These are phyloP conservation scores for Notodonta dromedarius DNA, from an alignment of 2,888 invertebrate species.

Conservation along the genomic window DNA sequence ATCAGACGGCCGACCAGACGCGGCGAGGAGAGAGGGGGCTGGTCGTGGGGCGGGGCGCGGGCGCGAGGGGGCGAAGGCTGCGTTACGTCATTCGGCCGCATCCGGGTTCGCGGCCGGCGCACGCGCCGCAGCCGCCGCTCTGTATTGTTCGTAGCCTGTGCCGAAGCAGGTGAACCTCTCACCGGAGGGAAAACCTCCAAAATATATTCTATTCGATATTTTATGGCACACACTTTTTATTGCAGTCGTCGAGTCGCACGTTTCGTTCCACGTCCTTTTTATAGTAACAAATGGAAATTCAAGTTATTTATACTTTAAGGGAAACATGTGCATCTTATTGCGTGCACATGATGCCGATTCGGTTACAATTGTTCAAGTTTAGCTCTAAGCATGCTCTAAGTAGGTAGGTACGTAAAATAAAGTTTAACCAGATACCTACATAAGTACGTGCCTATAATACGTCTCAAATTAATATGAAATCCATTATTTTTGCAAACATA, in stretches of 20 bases:
- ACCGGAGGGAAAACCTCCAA: constrained; percentile 3
- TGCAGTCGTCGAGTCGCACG: background rate
- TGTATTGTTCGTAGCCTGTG: constrained; percentile 43
- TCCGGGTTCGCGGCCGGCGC: constrained; percentile 82
- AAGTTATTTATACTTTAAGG: background rate
- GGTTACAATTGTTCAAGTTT: background rate
- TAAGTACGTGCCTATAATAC: no score
- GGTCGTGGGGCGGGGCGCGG: constrained; percentile 30
- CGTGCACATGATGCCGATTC: background rate
- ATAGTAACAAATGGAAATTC: background rate
- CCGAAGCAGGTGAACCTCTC: constrained; percentile 28
- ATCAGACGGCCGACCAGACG: constrained; percentile 77
- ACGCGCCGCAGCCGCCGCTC: constrained; percentile 58
- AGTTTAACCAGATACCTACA: no score
- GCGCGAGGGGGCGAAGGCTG: constrained; percentile 61
- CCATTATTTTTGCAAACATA: no score
- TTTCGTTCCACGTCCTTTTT: background rate
- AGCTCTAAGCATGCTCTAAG: no score
- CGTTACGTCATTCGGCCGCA: constrained; percentile 76
- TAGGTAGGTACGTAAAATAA: no score
- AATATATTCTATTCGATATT: constrained; percentile 3
- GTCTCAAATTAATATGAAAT: no score
- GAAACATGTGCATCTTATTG: background rate
- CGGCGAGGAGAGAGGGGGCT: constrained; percentile 46
- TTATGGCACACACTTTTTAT: constrained; percentile 1